Percentiles rank a stretch among this genome's conserved stretches.
Conservation (phyloP, 2,797 vertebrate species). For the Lacerta agilis region DNA sequence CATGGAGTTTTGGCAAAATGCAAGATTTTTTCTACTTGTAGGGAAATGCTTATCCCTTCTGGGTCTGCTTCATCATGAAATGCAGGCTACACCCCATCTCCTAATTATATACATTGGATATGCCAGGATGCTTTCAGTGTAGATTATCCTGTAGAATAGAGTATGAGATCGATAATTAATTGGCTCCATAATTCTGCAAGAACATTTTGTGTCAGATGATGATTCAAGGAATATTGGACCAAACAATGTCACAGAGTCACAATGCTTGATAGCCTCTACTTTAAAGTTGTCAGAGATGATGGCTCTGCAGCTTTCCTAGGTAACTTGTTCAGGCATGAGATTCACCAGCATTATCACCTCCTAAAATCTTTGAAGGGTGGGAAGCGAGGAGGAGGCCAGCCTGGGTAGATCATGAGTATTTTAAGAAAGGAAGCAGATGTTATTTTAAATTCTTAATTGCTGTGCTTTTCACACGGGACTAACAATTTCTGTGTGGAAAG, state of each 20-base stretch:
- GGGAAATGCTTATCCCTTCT: neutral
- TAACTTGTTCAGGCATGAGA: slow-evolving; percentile 11
- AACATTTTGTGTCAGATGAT: neutral
- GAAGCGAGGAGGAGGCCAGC: neutral
- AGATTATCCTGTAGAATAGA: neutral
- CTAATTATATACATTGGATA: neutral
- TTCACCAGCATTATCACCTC: neutral
- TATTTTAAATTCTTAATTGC: slow-evolving; percentile 19
- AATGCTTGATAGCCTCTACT: neutral
- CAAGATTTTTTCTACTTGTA: neutral
- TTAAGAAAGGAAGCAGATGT: neutral
- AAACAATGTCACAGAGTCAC: neutral
- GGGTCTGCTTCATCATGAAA: neutral
- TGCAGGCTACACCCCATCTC: too few species aligned
- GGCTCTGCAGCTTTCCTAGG: neutral
- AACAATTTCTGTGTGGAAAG: neutral
- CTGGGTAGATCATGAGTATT: neutral
- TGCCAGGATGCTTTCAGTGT: neutral
- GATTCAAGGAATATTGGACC: neutral
- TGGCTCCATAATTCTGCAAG: neutral
- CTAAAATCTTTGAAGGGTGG: slow-evolving; percentile 3
- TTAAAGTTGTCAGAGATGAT: neutral
- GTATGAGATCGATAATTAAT: neutral
- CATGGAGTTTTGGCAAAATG: neutral
- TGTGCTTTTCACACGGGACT: neutral